phyloP scores from a whole-genome alignment of 2,113 vertebrate genomes.

The Oplegnathus fasciatus region DNA sequence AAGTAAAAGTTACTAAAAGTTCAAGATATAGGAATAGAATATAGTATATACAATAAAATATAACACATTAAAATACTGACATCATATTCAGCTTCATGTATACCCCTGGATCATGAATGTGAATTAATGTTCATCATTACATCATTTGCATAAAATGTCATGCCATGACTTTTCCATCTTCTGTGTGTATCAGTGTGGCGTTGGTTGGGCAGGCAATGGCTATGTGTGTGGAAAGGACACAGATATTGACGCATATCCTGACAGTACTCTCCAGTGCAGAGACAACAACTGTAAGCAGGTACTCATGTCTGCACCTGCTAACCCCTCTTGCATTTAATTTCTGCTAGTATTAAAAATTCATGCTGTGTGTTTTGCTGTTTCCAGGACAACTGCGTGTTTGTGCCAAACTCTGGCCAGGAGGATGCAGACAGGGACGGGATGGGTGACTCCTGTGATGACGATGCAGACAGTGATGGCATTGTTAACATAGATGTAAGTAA shows the following conservation, averaged over 20 bases:
- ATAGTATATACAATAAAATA: no score
- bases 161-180: background rate
- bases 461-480: slow-evolving; percentile 95
- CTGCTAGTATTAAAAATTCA: background rate
- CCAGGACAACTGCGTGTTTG: slow-evolving; percentile 95
- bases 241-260: slow-evolving; percentile 96
- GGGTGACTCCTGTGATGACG: slow-evolving; percentile 94
- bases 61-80: background rate
- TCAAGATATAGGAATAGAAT: no score
- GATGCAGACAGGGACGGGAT: slow-evolving; percentile 92
- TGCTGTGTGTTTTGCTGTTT: slow-evolving; percentile 17
- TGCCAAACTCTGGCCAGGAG: slow-evolving; percentile 98
- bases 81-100: background rate
- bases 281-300: slow-evolving; percentile 91
- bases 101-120: background rate
- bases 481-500: slow-evolving; percentile 88
- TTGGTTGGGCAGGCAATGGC: slow-evolving; percentile 97
- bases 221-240: slow-evolving; percentile 94
- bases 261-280: slow-evolving; percentile 87
- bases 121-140: background rate
- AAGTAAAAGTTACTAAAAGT: no score
- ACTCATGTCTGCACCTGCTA: background rate
- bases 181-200: slow-evolving; percentile 86
- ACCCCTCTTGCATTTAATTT: background rate
- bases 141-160: background rate